These are phyloP conservation scores for Poecilobothrus nobilitatus DNA, from an alignment of 2,888 invertebrate genomes.

Conservation along the genomic window DNA sequence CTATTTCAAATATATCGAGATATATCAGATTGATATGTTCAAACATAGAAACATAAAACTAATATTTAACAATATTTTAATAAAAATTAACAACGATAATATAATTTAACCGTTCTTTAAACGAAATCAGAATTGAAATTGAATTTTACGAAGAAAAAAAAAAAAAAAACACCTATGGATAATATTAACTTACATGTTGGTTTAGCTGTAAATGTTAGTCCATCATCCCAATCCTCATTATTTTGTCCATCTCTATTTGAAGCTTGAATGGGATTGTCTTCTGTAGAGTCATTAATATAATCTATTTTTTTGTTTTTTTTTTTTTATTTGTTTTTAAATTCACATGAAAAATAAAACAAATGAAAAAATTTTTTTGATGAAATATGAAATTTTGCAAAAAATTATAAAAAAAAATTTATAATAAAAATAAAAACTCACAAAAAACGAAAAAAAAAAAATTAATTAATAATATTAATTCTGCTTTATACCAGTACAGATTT, in stretches of 20 bases:
- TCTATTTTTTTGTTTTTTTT: conserved; percentile 46
- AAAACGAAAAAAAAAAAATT: neutral
- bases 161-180: no score
- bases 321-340: neutral
- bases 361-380: conserved; percentile 22
- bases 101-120: no score
- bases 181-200: conserved; percentile 80
- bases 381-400: neutral
- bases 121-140: no score
- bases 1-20: no score
- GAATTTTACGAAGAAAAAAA: no score
- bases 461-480: neutral
- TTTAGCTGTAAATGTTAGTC: conserved; percentile 83
- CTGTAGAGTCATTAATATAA: conserved; percentile 66
- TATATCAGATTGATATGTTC: no score
- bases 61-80: no score
- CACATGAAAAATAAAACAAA: conserved; percentile 23
- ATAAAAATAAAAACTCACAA: neutral
- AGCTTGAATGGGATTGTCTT: conserved; percentile 39
- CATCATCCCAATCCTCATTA: conserved; percentile 72
- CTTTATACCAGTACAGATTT: no score
- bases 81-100: no score
- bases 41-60: no score
- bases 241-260: conserved; percentile 47
- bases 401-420: neutral